These are phyloP conservation scores for Campylorhamphus procurvoides DNA, from an alignment of 2,113 vertebrate genomes.

Conservation along the genomic window DNA sequence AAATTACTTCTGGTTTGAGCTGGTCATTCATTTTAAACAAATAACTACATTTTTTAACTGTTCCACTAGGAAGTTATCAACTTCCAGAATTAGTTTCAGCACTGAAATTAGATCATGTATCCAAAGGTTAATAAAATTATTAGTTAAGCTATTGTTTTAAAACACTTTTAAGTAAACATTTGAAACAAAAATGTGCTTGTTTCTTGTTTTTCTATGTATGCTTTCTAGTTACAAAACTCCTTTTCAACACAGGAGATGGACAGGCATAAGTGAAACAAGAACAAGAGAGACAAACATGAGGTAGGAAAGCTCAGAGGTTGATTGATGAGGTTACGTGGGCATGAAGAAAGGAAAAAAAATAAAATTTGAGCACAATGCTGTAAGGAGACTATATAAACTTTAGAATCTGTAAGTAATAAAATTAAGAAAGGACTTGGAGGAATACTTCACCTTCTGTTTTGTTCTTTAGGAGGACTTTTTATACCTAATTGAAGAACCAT, in stretches of 20 bases:
- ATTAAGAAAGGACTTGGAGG: not conserved
- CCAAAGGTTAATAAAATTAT: not conserved
- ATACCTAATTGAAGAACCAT: not conserved
- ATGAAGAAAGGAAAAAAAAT: not conserved
- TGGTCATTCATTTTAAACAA: not conserved
- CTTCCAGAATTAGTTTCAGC: not conserved
- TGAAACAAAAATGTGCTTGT: not conserved
- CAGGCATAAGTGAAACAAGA: not conserved
- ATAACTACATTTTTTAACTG: not conserved
- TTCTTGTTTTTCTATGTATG: not conserved
- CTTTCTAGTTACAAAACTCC: not conserved
- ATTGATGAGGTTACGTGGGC: not conserved
- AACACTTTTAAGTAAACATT: not conserved
- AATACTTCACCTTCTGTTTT: not conserved
- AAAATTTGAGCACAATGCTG: accelerated
- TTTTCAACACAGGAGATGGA: not conserved
- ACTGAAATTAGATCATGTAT: not conserved
- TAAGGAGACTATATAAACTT: not conserved
- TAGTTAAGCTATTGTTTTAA: not conserved
- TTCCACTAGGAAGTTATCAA: not conserved
- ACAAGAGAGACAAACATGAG: not conserved
- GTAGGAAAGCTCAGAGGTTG: not conserved
- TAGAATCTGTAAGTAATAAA: not conserved
- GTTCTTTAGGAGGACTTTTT: not conserved
- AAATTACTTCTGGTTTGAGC: not conserved